phyloP scores from a whole-genome alignment of 1,140 invertebrate genomes.

The Bradynema listronoti region DNA sequence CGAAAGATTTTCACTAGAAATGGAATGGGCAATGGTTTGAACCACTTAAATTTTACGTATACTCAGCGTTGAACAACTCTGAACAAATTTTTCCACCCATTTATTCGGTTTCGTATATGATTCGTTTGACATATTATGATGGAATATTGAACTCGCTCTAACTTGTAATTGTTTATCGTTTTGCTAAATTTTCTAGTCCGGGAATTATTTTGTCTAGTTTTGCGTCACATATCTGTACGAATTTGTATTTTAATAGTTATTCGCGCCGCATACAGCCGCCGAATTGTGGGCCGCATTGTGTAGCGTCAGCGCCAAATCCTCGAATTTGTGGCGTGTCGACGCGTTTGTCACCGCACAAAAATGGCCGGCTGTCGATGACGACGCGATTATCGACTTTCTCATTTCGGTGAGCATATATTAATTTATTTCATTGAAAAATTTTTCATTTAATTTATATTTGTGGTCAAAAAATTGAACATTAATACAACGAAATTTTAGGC shows the following conservation, averaged over 20 bases:
- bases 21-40: background rate
- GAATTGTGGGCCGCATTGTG: conserved; percentile 43
- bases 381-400: conserved; percentile 42
- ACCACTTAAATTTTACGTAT: background rate
- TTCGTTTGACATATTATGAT: background rate
- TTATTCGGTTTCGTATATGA: background rate
- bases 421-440: no score
- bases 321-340: conserved; percentile 18
- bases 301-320: background rate
- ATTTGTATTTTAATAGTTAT: conserved; percentile 27
- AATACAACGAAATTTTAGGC: no score
- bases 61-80: no score
- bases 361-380: conserved; percentile 45
- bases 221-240: background rate
- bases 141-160: conserved; percentile 1
- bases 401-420: conserved; percentile 27
- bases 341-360: conserved; percentile 20
- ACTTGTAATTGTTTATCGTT: conserved; percentile 6
- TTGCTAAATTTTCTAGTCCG: background rate
- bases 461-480: no score
- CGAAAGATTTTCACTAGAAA: background rate
- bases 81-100: no score
- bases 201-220: background rate
- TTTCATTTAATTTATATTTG: no score
- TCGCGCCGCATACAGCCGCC: conserved; percentile 45